Evolutionary conservation across 2,113 vertebrate genomes (phyloP).

Genomic region (Bettongia penicillata): DNA sequence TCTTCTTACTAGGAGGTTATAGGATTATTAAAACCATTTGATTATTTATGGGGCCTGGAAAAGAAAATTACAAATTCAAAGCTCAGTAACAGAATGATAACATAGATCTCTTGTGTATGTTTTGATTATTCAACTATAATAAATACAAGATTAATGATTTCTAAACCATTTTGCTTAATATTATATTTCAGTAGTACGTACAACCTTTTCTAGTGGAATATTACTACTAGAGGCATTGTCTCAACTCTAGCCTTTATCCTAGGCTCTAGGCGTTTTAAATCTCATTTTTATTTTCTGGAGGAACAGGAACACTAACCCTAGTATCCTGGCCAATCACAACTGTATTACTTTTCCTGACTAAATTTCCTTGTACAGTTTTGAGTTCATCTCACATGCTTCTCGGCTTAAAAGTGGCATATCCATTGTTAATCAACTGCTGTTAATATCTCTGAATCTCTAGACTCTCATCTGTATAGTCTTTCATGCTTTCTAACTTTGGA

Average conservation of each 20-base stretch:
- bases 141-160: background rate
- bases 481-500: background rate
- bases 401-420: background rate
- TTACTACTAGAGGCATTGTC: background rate
- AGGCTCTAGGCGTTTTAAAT: background rate
- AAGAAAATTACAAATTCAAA: background rate
- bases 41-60: background rate
- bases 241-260: background rate
- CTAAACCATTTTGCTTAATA: background rate
- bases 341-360: background rate
- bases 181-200: background rate
- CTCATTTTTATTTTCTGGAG: background rate
- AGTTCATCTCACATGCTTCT: background rate
- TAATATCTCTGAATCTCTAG: background rate
- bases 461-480: background rate
- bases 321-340: background rate
- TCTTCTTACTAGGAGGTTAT: background rate
- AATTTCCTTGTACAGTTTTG: background rate
- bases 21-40: background rate
- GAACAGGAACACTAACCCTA: background rate
- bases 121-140: background rate
- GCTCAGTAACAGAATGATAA: background rate
- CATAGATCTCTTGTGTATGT: background rate
- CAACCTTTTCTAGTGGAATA: background rate
- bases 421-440: background rate